Evolutionary conservation across 2,113 vertebrate genomes (phyloP).

Genomic region (Phyllostomus discolor): DNA sequence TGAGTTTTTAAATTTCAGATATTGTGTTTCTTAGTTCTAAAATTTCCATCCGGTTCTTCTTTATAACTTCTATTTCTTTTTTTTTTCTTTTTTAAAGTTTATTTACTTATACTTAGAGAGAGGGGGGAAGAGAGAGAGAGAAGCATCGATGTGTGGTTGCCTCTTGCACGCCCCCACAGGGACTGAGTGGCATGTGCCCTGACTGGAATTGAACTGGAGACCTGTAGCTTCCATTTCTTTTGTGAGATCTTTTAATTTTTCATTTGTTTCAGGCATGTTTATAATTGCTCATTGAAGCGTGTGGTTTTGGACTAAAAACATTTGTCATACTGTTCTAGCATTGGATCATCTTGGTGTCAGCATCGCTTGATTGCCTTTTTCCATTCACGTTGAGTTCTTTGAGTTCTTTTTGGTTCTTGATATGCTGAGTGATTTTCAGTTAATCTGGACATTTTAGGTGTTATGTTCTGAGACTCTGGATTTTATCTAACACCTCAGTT

Average conservation of each 20-base stretch:
- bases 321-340: neutral
- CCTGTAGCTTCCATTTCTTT: neutral
- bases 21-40: neutral
- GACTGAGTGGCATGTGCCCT: too few relatives aligned
- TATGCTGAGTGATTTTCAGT: neutral
- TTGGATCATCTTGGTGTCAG: neutral
- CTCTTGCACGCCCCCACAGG: too few relatives aligned
- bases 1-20: neutral
- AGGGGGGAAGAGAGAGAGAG: too few relatives aligned
- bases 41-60: neutral
- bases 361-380: neutral
- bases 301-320: neutral
- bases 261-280: neutral
- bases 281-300: neutral
- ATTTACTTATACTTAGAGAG: too few relatives aligned
- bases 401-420: neutral
- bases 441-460: neutral
- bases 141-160: too few relatives aligned
- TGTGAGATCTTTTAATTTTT: neutral
- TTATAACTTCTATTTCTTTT: too few relatives aligned
- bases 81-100: too few relatives aligned
- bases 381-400: neutral
- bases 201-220: too few relatives aligned
- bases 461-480: neutral
- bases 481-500: neutral